Conservation (phyloP, 2,797 vertebrate genomes). For the Octomys mimax region DNA sequence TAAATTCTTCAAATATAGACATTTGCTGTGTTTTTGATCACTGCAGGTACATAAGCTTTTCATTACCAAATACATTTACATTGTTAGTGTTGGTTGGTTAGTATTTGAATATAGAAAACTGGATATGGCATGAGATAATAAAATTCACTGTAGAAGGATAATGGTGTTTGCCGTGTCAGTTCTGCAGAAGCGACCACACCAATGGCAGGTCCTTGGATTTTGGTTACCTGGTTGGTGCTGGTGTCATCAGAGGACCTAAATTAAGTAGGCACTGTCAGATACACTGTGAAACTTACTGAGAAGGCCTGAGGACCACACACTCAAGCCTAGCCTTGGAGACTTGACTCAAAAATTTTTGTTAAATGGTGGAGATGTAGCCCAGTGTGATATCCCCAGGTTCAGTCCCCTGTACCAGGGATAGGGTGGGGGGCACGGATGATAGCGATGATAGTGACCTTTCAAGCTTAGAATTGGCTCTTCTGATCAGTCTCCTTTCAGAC, state of each 20-base stretch:
- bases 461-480: conserved; percentile 6
- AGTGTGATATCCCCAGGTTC: background rate
- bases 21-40: background rate
- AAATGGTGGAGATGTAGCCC: background rate
- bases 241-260: background rate
- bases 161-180: conserved; percentile 4
- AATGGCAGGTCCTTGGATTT: conserved; percentile 1
- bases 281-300: background rate
- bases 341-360: background rate
- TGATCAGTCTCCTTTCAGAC: background rate
- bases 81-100: background rate
- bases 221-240: background rate
- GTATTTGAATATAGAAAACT: conserved; percentile 22
- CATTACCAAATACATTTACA: background rate
- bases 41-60: background rate
- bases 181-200: background rate
- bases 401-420: background rate
- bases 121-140: background rate
- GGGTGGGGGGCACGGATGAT: background rate
- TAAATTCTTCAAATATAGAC: background rate
- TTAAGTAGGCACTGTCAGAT: background rate
- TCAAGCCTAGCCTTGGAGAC: background rate
- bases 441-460: background rate
- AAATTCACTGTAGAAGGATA: conserved; percentile 22
- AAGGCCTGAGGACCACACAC: background rate